Conservation (phyloP, 1,140 invertebrate species). For the Drosophila novamexicana region DNA sequence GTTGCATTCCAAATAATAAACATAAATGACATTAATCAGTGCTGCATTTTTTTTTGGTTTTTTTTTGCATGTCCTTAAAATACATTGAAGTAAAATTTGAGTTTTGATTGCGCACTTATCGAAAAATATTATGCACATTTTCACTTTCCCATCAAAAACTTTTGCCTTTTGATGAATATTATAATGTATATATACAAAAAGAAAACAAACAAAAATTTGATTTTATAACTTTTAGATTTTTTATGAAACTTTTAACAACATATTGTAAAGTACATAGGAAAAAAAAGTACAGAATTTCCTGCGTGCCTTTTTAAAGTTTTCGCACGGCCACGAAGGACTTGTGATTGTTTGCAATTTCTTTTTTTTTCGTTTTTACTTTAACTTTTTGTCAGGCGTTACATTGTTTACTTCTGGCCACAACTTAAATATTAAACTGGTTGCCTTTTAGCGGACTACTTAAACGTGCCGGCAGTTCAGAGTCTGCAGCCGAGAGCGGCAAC, state of each 20-base stretch:
- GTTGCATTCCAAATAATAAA: too few relatives aligned
- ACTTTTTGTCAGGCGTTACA: constrained; percentile 44
- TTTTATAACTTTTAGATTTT: constrained; percentile 65
- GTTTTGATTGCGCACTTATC: constrained; percentile 33
- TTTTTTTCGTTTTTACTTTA: constrained; percentile 44
- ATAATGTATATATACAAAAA: constrained; percentile 30
- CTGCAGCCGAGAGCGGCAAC: constrained; percentile 88
- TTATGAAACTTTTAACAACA: constrained; percentile 54
- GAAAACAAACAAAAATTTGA: constrained; percentile 51
- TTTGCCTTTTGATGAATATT: constrained; percentile 40
- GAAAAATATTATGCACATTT: constrained; percentile 26
- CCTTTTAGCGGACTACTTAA: constrained; percentile 81
- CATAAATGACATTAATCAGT: not conserved
- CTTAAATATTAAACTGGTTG: constrained; percentile 44
- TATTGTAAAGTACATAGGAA: constrained; percentile 28
- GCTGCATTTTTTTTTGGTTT: not conserved
- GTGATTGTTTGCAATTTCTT: constrained; percentile 39
- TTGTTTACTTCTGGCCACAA: constrained; percentile 52
- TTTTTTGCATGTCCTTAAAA: not conserved
- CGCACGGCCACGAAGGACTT: constrained; percentile 43
- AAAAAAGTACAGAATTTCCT: constrained; percentile 27
- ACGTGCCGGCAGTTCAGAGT: constrained; percentile 78
- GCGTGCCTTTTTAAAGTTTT: constrained; percentile 60
- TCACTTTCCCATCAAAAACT: constrained; percentile 22
- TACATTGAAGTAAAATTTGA: constrained; percentile 5